Evolutionary conservation across 2,888 invertebrate genomes (phyloP), one percentile per base, ranked within the genome.

Genomic region (Euplexia lucipara): DNA sequence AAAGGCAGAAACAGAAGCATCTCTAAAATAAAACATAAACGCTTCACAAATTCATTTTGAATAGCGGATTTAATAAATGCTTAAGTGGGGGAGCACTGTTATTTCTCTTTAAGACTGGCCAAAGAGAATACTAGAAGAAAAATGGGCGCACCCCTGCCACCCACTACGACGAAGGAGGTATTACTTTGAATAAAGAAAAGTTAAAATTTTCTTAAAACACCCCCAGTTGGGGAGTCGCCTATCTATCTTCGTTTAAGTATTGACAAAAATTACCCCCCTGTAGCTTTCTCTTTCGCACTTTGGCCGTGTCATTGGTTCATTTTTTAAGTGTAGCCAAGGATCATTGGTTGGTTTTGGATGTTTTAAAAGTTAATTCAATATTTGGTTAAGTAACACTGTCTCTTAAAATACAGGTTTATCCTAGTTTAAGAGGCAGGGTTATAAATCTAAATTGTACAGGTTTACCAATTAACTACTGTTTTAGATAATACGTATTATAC

Each of bases 161-260:
- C 84, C 53, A 73, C 77, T 70, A 68, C 16, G 26, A 6, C 78
- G 79, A 79, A 68, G 83, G 79, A 68, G 86, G 87, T 83, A 83
- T 82, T 75, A 86, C 88, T 83, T 87, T 90, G 94, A 93, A 95
- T 95, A 95, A 95, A 95, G 95, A 95, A 95, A 95, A 95, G 92
- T 95, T 95, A 94, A 95, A 95, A 95, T 95, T 95, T 94, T 94
- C 94, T 93, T 92, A 88, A 91, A 92, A 89, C 90, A 84, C 72
- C 90, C 91, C 89, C 85, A 67, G 57, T 60, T 69, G 90, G 91
- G 83, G 90, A 88, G 90, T 86, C 84, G 88, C 74, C 91, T 92
- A 93, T 94, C 95, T 94, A 89, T 94, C 94, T 94, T 95, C 92
- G 92, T 93, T 93, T 90, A 94, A 93, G 94, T 94, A 95, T 95